Evolutionary conservation across 2,797 vertebrate species (phyloP), one percentile per base, ranked within the genome.

Genomic region (Limosa lapponica): DNA sequence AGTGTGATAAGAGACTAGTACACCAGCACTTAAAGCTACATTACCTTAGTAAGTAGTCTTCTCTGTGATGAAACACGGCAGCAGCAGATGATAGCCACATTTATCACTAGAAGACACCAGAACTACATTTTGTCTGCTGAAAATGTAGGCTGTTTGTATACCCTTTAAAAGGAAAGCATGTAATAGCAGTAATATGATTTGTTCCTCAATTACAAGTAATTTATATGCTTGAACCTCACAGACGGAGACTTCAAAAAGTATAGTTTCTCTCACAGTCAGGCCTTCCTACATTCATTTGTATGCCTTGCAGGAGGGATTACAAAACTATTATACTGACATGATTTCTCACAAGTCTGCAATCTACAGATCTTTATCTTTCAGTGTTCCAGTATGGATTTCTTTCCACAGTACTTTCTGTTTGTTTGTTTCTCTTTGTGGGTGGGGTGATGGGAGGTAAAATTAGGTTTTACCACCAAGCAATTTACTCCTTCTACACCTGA

Each of bases 401-500:
- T 87, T 71, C 55, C 59, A 48, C 1, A 1, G 11, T 32, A 8
- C 4, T 58, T 58, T 58, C 66, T 82, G 16, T 49, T 62, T 73
- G 30, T 39, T 81, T 94, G 41, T 73, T 82, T 65, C 43, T 59
- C 64, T 52, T 87, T 80, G 48, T 73, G n/a, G 65, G 17, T 70
- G 52, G 16, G 59, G 74, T 88, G 32, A 91, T 34, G 28, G 52
- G 32, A 95, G 55, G 87, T 71, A 91, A 95, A 95, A 59, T 77
- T 59, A 73, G 46, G 52, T 80, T 88, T 84, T 91, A 78, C 52
- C 73, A 54, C 58, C 8, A 44, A 66, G 52, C 24, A 88, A 34
- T 81, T 65, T 80, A 70, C 10, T 92, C 20, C 62, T 83, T 52
- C 61, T 62, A 48, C 84, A 96, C 84, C 92, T 94, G 92, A 89